phyloP scores from a whole-genome alignment of 2,113 vertebrate species.

The Gasterosteus aculeatus region DNA sequence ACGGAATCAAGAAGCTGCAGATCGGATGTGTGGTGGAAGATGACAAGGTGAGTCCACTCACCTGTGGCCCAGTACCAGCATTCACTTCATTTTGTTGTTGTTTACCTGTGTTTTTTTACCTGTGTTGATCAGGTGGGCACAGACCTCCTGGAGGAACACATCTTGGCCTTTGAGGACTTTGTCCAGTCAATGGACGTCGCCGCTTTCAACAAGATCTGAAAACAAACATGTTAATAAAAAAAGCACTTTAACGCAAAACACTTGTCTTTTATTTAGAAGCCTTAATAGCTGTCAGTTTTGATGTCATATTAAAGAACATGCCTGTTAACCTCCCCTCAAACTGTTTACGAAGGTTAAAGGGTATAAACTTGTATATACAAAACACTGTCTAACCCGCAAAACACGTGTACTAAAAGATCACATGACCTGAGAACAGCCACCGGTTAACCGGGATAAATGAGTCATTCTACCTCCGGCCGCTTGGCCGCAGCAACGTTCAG shows the following conservation, averaged over 20 bases:
- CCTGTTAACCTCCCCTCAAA: too few species aligned
- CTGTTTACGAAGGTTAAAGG: too few species aligned
- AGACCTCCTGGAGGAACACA: constrained; percentile 92
- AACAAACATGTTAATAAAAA: constrained; percentile 37
- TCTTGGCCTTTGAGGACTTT: constrained; percentile 93
- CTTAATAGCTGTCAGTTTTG: too few species aligned
- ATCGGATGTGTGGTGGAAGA: constrained; percentile 96
- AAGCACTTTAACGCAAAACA: constrained; percentile 41
- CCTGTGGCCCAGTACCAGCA: too few species aligned
- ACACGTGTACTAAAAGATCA: too few species aligned
- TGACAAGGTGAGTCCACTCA: constrained; percentile 83
- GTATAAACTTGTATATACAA: too few species aligned
- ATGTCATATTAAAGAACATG: too few species aligned
- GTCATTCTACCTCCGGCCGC: not conserved
- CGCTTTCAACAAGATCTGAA: constrained; percentile 97
- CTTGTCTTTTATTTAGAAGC: not conserved
- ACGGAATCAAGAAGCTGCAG: constrained; percentile 98
- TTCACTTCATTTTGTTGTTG: not conserved
- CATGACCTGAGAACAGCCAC: too few species aligned
- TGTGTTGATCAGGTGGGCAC: constrained; percentile 86
- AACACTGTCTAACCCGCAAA: too few species aligned
- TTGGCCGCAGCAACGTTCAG: not conserved
- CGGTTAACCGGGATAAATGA: too few species aligned
- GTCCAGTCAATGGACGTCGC: constrained; percentile 99
- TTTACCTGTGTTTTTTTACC: not conserved